Base-by-base conservation (phyloP, 2,888 invertebrate genomes). In the Agonopterix subpropinquella region DNA sequence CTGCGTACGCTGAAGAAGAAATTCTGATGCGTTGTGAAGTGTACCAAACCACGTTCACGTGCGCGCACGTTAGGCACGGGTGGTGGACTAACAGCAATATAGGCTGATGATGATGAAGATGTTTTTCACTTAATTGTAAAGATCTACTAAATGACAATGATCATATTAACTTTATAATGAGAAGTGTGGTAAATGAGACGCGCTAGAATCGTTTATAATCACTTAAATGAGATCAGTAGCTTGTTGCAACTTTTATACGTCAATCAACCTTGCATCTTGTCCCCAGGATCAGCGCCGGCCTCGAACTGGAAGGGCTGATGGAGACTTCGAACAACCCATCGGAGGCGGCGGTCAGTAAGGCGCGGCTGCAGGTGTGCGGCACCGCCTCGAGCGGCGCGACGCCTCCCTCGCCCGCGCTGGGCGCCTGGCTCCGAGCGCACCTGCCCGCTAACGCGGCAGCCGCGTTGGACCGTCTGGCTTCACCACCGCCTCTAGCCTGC, bases 361-460 rank as follows among this genome's bases (percentile, higher is more conserved):
- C 64, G 15, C 77, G 82, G 1, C 70, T 85, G 47, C 69, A 70
- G 46, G 86, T 86, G 46, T 80, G 83, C 69, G 76, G 80, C 39
- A 68, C 71, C 0, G 65, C 64, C 2, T 54, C 53, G 63, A 3
- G 65, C 59, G 28, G 52, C 53, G 66, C 71, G 41, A 61, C 64
- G 51, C 70, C 66, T 44, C 59, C 68, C 42, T 67, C 67, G 11
- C 74, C 83, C 4, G 69, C 79, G 1, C 64, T 86, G 9, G 83
- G 80, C 36, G 70, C 82, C 10, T 82, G 83, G 84, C 65, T 88
- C 43, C 71, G 85, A 11, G 75, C 77, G 4, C 78, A 80, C 48
- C 61, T 89, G 56, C 77, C 86, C 0, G 50, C 79, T 28, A 63
- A 64, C 44, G 82, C 80, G 1, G 69, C 71, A 2, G 67, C 79